phyloP scores from a whole-genome alignment of 2,113 vertebrate species.

The Gymnobelideus leadbeateri region DNA sequence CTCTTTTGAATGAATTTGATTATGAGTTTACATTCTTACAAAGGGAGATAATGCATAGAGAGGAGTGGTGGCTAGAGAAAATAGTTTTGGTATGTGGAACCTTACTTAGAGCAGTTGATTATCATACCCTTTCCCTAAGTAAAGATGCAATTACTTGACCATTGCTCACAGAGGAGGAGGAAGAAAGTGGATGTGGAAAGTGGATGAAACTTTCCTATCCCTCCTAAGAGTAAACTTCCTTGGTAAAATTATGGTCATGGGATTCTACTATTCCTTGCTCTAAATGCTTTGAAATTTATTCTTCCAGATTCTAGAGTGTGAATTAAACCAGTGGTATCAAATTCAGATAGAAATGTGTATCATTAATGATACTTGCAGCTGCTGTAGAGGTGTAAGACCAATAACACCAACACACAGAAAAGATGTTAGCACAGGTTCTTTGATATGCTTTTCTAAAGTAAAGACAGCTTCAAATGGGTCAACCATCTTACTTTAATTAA shows the following conservation, averaged over 20 bases:
- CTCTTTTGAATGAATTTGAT: too few species aligned
- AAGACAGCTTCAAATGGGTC: too few species aligned
- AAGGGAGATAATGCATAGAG: neutral
- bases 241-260: neutral
- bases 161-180: neutral
- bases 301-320: neutral
- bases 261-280: neutral
- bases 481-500: too few species aligned
- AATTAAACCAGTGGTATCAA: too few species aligned
- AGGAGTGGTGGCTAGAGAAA: neutral
- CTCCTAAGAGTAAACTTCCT: neutral
- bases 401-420: too few species aligned
- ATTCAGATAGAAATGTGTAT: too few species aligned
- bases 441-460: too few species aligned
- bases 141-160: neutral
- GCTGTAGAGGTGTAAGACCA: too few species aligned
- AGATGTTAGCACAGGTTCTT: too few species aligned
- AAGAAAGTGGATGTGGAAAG: too few species aligned
- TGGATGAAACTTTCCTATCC: neutral
- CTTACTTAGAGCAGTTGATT: neutral
- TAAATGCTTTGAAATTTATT: neutral
- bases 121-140: too few species aligned
- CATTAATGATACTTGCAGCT: too few species aligned
- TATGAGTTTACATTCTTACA: neutral
- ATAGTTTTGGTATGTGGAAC: neutral